A percentile compares a stretch with the other conserved stretches of the same genome.
Conservation (phyloP, 2,113 vertebrate genomes). For the Percina caprodes region DNA sequence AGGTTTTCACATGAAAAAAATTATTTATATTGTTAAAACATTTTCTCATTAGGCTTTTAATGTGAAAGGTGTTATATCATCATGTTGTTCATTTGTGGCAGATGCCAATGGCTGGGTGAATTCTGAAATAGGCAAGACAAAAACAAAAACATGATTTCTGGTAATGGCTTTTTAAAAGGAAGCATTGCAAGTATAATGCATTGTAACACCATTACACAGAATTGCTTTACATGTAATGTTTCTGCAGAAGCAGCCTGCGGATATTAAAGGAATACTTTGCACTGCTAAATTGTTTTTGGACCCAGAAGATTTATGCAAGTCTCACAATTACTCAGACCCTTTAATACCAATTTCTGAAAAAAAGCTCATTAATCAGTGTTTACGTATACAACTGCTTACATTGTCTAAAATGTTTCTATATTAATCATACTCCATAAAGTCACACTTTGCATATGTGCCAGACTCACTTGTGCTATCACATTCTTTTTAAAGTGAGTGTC, state of each 20-base stretch:
- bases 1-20: not conserved
- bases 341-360: not conserved
- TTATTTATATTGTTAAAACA: not conserved
- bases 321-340: not conserved
- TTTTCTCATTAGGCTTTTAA: not conserved
- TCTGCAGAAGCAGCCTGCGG: slow-evolving; percentile 6
- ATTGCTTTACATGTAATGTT: slow-evolving; percentile 12
- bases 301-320: slow-evolving; percentile 11
- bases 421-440: not conserved
- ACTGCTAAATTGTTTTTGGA: not conserved
- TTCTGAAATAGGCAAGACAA: not conserved
- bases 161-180: not conserved
- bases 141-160: not conserved
- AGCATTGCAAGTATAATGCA: not conserved
- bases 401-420: not conserved
- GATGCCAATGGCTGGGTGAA: not conserved
- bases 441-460: not conserved
- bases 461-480: not conserved
- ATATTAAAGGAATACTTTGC: slow-evolving; percentile 22
- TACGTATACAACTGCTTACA: not conserved
- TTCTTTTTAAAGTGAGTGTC: not conserved
- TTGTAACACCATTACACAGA: slow-evolving; percentile 3
- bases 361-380: not conserved
- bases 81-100: not conserved
- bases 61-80: not conserved